These are phyloP conservation scores for Okapia johnstoni DNA, from an alignment of 2,113 vertebrate genomes.

Conservation along the genomic window DNA sequence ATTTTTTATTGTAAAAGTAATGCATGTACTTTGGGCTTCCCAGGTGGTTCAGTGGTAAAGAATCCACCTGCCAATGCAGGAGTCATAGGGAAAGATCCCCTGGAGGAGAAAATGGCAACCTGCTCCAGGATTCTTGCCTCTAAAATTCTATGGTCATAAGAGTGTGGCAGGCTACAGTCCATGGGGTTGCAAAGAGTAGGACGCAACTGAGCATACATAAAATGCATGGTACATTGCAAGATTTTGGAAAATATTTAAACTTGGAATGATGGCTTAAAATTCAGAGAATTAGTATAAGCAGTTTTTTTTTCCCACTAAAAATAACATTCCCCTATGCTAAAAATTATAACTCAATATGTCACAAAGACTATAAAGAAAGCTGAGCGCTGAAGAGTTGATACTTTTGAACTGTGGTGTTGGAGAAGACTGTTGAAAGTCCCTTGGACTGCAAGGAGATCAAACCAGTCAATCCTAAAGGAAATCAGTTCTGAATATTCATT, in stretches of 20 bases:
- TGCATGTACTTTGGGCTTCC: neutral
- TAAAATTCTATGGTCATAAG: neutral
- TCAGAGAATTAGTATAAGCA: neutral
- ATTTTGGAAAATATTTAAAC: constrained; percentile 15
- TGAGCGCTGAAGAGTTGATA: neutral
- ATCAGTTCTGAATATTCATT: neutral
- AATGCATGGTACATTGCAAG: neutral
- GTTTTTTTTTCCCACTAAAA: neutral
- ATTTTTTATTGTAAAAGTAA: neutral
- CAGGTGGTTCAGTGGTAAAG: neutral
- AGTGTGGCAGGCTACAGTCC: neutral
- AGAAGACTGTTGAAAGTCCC: neutral
- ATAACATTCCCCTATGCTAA: neutral
- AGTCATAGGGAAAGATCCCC: neutral
- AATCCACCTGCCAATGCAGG: neutral
- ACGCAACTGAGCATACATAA: neutral
- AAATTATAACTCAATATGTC: neutral
- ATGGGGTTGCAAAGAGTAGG: neutral
- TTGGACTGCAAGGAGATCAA: neutral
- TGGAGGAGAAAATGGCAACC: neutral
- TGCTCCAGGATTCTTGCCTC: neutral
- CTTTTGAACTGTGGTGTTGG: neutral
- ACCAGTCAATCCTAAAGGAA: neutral
- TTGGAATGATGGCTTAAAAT: neutral
- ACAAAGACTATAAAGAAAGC: neutral